phyloP scores from a whole-genome alignment of 1,140 invertebrate genomes.

The Varroa destructor region DNA sequence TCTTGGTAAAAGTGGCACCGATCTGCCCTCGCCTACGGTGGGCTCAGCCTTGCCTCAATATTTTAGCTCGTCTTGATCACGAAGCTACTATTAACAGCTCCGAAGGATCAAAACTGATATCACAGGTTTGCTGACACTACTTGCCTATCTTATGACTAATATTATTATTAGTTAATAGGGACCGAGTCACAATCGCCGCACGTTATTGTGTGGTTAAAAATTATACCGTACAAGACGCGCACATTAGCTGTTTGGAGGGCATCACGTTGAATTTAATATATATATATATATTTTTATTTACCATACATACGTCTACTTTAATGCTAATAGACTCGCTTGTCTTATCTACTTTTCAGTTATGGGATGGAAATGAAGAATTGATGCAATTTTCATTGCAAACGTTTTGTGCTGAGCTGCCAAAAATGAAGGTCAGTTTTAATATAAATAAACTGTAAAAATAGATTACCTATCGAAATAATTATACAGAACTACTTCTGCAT shows the following conservation, averaged over 20 bases:
- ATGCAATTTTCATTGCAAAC: neutral
- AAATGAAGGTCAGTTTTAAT: slow-evolving; percentile 1
- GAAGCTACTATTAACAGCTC: neutral
- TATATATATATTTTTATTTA: no score
- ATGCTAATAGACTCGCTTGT: no score
- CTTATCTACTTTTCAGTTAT: neutral
- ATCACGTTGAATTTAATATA: no score
- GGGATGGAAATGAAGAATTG: slow-evolving; percentile 20
- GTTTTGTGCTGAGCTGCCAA: neutral
- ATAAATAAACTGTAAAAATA: neutral
- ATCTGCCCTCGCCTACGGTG: slow-evolving; percentile 3
- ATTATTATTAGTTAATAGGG: no score
- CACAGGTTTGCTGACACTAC: neutral
- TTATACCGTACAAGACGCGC: no score
- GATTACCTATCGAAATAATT: no score
- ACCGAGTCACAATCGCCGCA: no score
- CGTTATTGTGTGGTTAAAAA: no score
- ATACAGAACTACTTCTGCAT: no score
- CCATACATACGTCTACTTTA: no score
- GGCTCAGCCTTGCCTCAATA: slow-evolving; percentile 21
- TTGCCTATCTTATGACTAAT: no score
- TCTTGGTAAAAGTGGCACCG: neutral
- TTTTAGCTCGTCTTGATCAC: slow-evolving; percentile 16
- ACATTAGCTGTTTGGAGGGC: no score
- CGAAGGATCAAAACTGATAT: neutral